A percentile compares a stretch with the other conserved stretches of the same genome.
phyloP scores from a whole-genome alignment of 1,140 invertebrate genomes.

The Nomia melanderi region DNA sequence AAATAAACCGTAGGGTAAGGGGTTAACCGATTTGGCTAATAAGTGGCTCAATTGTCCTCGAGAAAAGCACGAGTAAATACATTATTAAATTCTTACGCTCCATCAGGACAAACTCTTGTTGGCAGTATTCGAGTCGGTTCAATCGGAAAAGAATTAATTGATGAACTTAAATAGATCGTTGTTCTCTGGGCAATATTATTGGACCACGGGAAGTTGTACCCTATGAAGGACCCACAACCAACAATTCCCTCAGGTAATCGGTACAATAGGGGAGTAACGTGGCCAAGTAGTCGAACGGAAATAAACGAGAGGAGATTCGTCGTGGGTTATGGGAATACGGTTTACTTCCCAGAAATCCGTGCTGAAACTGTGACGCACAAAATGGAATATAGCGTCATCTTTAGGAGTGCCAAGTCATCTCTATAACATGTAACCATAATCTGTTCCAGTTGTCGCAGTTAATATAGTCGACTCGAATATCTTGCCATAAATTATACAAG shows the following conservation, averaged over 20 bases:
- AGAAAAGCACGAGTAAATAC: neutral
- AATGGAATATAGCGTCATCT: slow-evolving; percentile 2
- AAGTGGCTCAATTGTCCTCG: neutral
- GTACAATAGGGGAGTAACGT: slow-evolving; percentile 14
- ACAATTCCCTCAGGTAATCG: slow-evolving; percentile 37
- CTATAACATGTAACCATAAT: slow-evolving; percentile 47
- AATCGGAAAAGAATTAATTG: slow-evolving; percentile 30
- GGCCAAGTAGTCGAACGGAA: slow-evolving; percentile 54
- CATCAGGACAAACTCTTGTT: neutral
- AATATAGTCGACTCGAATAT: too few species aligned
- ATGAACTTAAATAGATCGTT: slow-evolving; percentile 7
- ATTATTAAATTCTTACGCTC: slow-evolving; percentile 35
- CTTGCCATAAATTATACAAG: too few species aligned
- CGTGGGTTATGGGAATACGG: slow-evolving; percentile 49
- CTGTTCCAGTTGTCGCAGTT: too few species aligned
- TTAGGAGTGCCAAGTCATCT: slow-evolving; percentile 49
- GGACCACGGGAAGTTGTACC: slow-evolving; percentile 40
- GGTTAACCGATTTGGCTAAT: neutral
- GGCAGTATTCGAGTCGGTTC: neutral
- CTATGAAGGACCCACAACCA: slow-evolving; percentile 32
- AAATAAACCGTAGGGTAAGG: too few species aligned
- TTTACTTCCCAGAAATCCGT: slow-evolving; percentile 47
- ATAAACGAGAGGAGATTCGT: slow-evolving; percentile 61
- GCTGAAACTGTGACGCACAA: slow-evolving; percentile 29
- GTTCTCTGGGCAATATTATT: slow-evolving; percentile 35